phyloP scores from a whole-genome alignment of 2,113 vertebrate genomes.

The Antigone vipio region DNA sequence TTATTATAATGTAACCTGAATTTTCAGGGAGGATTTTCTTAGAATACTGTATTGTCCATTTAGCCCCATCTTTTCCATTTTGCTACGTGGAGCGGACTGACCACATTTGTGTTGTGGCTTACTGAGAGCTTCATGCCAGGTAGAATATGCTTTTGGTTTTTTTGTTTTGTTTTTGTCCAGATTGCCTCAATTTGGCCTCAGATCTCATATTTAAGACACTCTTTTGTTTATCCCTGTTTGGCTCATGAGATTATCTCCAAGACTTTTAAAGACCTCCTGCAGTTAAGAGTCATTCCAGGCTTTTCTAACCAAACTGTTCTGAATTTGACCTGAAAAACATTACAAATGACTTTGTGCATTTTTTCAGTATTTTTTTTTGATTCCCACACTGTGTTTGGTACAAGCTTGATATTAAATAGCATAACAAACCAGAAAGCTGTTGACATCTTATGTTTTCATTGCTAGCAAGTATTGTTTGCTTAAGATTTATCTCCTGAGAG shows the following conservation, averaged over 20 bases:
- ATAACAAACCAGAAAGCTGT: constrained; percentile 3
- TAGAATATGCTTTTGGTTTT: neutral
- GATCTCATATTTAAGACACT: neutral
- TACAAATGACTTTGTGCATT: neutral
- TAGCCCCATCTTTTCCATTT: neutral
- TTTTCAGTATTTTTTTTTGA: neutral
- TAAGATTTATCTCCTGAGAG: constrained; percentile 47
- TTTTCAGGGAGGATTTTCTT: neutral
- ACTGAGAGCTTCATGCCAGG: neutral
- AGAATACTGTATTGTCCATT: neutral
- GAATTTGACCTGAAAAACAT: neutral
- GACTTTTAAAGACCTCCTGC: neutral
- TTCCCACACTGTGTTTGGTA: neutral
- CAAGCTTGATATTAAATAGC: constrained; percentile 1
- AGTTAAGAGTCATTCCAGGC: constrained; percentile 20
- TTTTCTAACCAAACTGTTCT: neutral
- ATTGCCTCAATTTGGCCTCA: neutral
- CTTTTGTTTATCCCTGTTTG: constrained; percentile 36
- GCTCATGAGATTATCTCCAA: neutral
- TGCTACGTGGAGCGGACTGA: neutral
- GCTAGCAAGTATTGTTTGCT: constrained; percentile 30
- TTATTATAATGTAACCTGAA: neutral
- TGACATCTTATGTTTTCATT: constrained; percentile 7
- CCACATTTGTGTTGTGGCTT: neutral
- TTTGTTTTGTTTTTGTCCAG: neutral